phyloP scores from a whole-genome alignment of 2,113 vertebrate species.

The Trachemys scripta region DNA sequence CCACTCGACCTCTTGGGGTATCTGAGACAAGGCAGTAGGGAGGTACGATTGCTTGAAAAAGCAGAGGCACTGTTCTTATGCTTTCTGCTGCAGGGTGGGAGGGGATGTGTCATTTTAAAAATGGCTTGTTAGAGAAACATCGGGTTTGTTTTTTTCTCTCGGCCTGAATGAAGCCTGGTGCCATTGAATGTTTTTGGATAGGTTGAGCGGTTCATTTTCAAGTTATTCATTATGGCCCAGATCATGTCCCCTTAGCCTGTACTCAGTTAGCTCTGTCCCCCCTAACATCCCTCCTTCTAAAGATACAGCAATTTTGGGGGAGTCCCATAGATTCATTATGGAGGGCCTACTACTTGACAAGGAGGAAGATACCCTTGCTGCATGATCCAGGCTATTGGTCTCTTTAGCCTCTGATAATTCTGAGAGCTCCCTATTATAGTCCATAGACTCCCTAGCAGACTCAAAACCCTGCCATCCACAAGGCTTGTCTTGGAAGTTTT shows the following conservation, averaged over 20 bases:
- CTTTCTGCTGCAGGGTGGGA: neutral
- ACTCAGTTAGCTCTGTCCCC: neutral
- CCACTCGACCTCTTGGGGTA: neutral
- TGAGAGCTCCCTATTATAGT: accelerated
- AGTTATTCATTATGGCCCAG: neutral
- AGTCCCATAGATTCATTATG: neutral
- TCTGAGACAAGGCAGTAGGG: neutral
- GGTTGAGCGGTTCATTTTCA: neutral
- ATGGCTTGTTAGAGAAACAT: neutral
- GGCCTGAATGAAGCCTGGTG: neutral
- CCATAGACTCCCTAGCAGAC: neutral
- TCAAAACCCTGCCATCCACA: neutral
- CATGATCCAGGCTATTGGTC: neutral
- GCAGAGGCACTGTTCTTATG: neutral
- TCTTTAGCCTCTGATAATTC: neutral
- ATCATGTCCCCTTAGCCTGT: no score
- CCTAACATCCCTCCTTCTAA: neutral
- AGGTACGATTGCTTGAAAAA: neutral
- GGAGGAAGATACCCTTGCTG: neutral
- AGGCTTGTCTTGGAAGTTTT: neutral
- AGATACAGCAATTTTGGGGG: neutral
- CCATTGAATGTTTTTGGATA: neutral
- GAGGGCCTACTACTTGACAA: neutral
- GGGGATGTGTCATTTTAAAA: neutral
- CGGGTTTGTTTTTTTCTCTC: no score